Base-by-base conservation (phyloP, 2,113 vertebrate species). In the Nannobrachium achirus region DNA sequence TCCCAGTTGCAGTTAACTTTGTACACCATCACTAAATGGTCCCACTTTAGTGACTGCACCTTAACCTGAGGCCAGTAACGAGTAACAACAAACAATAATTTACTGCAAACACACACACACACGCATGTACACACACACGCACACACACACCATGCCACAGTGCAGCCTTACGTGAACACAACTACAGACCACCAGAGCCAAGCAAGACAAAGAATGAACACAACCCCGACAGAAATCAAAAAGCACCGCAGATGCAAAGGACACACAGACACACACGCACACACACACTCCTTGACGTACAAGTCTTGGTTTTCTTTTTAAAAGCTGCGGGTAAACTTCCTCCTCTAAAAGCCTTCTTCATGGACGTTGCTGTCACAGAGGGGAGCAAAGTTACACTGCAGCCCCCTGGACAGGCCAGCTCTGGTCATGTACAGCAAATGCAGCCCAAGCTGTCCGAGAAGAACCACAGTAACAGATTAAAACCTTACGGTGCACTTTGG, bases 371-470 rank as follows among this genome's bases (percentile, higher is more conserved):
- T 76, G 79, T 58, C 83, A 18, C 81, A 76, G 80, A 65, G 69
- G 79, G 83, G 75, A 75, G 66, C 60, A 72, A 40, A 66, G 45
- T 67, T 66, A 78, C 60, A 41, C 65, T 66, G 76, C 60, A 53
- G 20, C 87, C 80, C 67, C 13, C 80, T 62, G 75, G 84, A 85
- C 90, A 86, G 84, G 67, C 11, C 75, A 85, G 83, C 80, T 70
- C 61, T 57, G 77, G 88, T 93, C 91, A 93, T 71, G 90, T 91
- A 84, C 92, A 93, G 91, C 92, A 93, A 86, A 93, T 92, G 84
- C 92, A 93, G 87, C 88, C 89, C 87, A 93, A 78, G 79, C 92
- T 92, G 90, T 88, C 78, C 86, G 46, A 80, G 80, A 77, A 88
- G 81, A 85, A 89, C 83, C 86, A 91, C 73, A 92, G 80, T 67